Percentiles rank a stretch among this genome's conserved stretches.
These are phyloP conservation scores for Panzeria rudis DNA, from an alignment of 2,888 invertebrate species.

Conservation along the genomic window DNA sequence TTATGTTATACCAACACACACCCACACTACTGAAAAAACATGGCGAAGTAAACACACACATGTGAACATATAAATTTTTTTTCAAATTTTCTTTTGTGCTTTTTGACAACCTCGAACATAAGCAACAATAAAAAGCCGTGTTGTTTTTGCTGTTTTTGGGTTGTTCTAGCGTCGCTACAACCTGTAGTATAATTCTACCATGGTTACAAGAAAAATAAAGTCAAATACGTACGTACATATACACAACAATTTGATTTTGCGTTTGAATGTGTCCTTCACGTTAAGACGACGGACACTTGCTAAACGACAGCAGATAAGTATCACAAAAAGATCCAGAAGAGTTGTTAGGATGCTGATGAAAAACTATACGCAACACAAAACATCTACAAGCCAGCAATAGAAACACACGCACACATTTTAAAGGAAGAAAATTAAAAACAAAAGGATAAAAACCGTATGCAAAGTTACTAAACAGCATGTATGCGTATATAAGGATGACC, in stretches of 20 bases:
- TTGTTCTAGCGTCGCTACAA: too few species aligned
- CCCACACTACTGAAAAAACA: too few species aligned
- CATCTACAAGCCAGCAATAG: slow-evolving; percentile 47
- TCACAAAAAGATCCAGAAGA: slow-evolving; percentile 58
- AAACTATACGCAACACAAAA: slow-evolving; percentile 56
- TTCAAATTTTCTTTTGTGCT: too few species aligned
- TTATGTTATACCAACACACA: too few species aligned
- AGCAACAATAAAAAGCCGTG: too few species aligned
- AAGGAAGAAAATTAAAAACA: slow-evolving; percentile 64
- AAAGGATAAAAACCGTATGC: slow-evolving; percentile 73
- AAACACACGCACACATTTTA: slow-evolving; percentile 5
- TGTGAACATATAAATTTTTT: too few species aligned
- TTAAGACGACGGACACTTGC: slow-evolving; percentile 65
- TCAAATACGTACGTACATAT: not conserved
- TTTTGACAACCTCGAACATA: too few species aligned
- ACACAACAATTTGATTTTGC: slow-evolving; percentile 3
- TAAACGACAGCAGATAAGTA: slow-evolving; percentile 64
- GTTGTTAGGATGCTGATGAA: slow-evolving; percentile 43
- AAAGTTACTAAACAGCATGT: slow-evolving; percentile 75
- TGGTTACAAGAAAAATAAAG: not conserved
- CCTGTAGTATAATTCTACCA: too few species aligned
- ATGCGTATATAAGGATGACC: slow-evolving; percentile 68
- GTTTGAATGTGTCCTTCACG: slow-evolving; percentile 41
- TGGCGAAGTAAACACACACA: too few species aligned
- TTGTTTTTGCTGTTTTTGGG: too few species aligned